A percentile compares a stretch with the other conserved stretches of the same genome.
Evolutionary conservation across 2,113 vertebrate species (phyloP).

Genomic region (Melanocharis versteri): DNA sequence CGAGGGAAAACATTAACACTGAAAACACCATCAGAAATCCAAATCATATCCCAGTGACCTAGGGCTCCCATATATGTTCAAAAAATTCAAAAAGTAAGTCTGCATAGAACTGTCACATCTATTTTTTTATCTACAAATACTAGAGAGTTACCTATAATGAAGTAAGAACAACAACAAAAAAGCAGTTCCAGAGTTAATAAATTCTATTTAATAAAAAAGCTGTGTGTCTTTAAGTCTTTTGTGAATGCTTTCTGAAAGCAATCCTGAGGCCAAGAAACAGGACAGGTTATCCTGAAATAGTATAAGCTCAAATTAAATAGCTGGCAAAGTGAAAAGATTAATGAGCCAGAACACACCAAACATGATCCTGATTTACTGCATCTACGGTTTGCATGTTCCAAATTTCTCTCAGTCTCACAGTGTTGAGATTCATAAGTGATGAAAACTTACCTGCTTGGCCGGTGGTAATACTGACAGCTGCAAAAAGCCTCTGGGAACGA

Average conservation of each 20-base stretch:
- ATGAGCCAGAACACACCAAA: constrained; percentile 13
- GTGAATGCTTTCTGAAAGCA: not conserved
- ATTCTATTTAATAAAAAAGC: not conserved
- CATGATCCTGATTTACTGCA: constrained; percentile 15
- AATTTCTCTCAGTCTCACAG: not conserved
- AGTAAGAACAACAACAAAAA: not conserved
- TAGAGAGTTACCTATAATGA: not conserved
- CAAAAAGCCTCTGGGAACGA: constrained; percentile 94
- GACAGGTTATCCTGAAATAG: not conserved
- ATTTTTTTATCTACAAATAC: not conserved
- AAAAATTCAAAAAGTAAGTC: not conserved
- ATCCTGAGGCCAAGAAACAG: not conserved
- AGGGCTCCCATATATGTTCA: not conserved
- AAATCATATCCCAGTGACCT: not conserved
- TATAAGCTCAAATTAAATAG: constrained; percentile 1
- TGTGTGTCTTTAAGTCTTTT: not conserved
- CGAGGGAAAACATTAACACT: not conserved
- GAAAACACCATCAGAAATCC: not conserved
- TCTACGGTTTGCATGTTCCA: not conserved
- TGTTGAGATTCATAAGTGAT: not conserved
- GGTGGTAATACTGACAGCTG: constrained; percentile 93
- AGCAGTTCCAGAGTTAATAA: not conserved
- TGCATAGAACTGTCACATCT: not conserved
- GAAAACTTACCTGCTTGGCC: constrained; percentile 94
- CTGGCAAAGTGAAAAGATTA: constrained; percentile 11